Base-by-base conservation (phyloP, 35 echinoderm and acorn worm genomes). In the Amphiura filiformis region DNA sequence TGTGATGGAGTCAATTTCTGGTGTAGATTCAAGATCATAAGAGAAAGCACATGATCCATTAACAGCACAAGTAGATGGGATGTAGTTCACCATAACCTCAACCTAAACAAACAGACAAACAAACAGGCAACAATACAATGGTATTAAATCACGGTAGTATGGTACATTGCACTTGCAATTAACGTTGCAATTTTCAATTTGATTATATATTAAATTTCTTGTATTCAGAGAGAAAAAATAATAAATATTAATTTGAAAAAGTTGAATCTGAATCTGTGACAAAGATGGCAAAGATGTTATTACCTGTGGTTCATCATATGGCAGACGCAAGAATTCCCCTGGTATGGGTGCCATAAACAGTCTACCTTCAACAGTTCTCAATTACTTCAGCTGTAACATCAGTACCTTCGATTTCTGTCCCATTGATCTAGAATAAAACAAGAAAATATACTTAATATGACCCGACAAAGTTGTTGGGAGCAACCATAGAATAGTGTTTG, bases 271-370 rank as follows among this genome's bases (percentile, higher is more conserved):
- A n/a, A n/a, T n/a, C n/a, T n/a, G n/a, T n/a, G n/a, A n/a, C n/a
- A n/a, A n/a, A n/a, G n/a, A n/a, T n/a, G n/a, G n/a, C n/a, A n/a
- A n/a, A n/a, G n/a, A n/a, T n/a, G n/a, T n/a, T n/a, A 47, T 47
- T 81, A 93, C 92, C 82, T 93, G 92, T 39, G 86, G 81, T 81
- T 79, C 36, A 11, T 79, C 36, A 52, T 89, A 57, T 32, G 78
- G 81, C 0, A 56, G 52, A 32, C 92, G 38, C 1, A 93, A 26
- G 36, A 88, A 93, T 31, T 93, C 92, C 26, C 92, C 92, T 1
- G 92, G 87, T 5, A 93, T 93, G 9, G 87, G 87, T 1, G 30
- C 87, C 87, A 93, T 37, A 32, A 93, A 79, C 11, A 93, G 14
- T 57, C 76, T 32, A 11, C 92, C 92, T 15, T 93, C 82, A 3